Conservation (phyloP, 2,888 invertebrate species). For the Thymelicus acteon region DNA sequence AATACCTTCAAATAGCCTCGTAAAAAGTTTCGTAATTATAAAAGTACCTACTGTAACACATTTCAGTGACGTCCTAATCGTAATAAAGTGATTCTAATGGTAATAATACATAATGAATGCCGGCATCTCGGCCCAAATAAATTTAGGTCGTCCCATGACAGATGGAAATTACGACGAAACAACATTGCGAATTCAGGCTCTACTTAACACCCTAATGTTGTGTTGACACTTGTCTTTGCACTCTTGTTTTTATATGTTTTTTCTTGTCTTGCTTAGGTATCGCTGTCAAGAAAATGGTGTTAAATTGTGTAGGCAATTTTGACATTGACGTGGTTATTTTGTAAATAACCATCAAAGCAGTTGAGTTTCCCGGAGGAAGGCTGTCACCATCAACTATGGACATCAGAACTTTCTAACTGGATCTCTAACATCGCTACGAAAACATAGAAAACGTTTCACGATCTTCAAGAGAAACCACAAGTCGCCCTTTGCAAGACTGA, state of each 20-base stretch:
- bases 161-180: conserved; percentile 48
- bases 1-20: conserved; percentile 27
- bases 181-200: conserved; percentile 63
- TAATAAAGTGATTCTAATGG: conserved; percentile 66
- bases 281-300: not conserved
- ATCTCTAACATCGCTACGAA: no score
- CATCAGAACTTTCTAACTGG: no score
- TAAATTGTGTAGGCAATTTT: no score
- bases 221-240: not conserved
- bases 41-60: conserved; percentile 3
- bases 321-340: no score
- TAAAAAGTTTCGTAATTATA: conserved; percentile 24
- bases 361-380: no score
- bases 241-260: not conserved
- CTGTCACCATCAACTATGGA: no score
- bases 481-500: no score
- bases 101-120: conserved; percentile 74
- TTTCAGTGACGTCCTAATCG: conserved; percentile 17
- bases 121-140: conserved; percentile 67
- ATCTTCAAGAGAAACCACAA: no score
- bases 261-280: not conserved
- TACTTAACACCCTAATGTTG: conserved; percentile 61
- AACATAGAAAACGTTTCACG: no score
- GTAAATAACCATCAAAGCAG: no score
- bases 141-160: conserved; percentile 53